phyloP scores from a whole-genome alignment of 2,888 invertebrate genomes.

The Atethmia centrago region DNA sequence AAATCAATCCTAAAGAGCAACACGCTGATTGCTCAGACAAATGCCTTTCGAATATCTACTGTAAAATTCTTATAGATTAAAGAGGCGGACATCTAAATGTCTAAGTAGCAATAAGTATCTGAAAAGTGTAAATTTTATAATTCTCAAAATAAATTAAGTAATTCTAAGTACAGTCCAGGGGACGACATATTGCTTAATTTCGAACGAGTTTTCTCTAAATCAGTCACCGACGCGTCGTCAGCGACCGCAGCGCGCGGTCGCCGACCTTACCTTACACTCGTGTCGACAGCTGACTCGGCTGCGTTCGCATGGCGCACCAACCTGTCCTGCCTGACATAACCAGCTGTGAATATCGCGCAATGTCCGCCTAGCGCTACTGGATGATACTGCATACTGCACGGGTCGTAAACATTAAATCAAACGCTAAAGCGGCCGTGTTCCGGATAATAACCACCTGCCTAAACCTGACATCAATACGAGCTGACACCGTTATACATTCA shows the following conservation, averaged over 20 bases:
- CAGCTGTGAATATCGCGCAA: slow-evolving; percentile 69
- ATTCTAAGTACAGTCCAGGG: slow-evolving; percentile 90
- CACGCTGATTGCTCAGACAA: slow-evolving; percentile 74
- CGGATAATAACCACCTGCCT: slow-evolving; percentile 87
- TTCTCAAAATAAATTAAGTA: slow-evolving; percentile 90
- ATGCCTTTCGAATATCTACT: slow-evolving; percentile 72
- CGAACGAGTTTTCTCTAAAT: slow-evolving; percentile 85
- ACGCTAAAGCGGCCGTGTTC: slow-evolving; percentile 83
- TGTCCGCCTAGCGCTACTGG: slow-evolving; percentile 78
- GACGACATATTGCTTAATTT: slow-evolving; percentile 86
- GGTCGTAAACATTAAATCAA: slow-evolving; percentile 84
- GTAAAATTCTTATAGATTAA: slow-evolving; percentile 85
- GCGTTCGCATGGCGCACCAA: slow-evolving; percentile 75
- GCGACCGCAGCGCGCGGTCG: slow-evolving; percentile 69
- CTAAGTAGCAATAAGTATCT: slow-evolving; percentile 87
- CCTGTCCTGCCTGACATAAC: slow-evolving; percentile 72
- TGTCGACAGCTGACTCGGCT: slow-evolving; percentile 79
- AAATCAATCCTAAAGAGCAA: slow-evolving; percentile 87
- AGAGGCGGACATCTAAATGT: slow-evolving; percentile 89
- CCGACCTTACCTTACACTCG: slow-evolving; percentile 79
- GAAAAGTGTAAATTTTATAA: slow-evolving; percentile 87
- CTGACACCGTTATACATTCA: slow-evolving; percentile 85
- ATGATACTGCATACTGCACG: slow-evolving; percentile 78
- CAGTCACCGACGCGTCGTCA: slow-evolving; percentile 88
- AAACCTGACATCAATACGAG: slow-evolving; percentile 84